These are phyloP conservation scores for Solenodon paradoxus DNA, from an alignment of 2,113 vertebrate genomes.

Conservation along the genomic window DNA sequence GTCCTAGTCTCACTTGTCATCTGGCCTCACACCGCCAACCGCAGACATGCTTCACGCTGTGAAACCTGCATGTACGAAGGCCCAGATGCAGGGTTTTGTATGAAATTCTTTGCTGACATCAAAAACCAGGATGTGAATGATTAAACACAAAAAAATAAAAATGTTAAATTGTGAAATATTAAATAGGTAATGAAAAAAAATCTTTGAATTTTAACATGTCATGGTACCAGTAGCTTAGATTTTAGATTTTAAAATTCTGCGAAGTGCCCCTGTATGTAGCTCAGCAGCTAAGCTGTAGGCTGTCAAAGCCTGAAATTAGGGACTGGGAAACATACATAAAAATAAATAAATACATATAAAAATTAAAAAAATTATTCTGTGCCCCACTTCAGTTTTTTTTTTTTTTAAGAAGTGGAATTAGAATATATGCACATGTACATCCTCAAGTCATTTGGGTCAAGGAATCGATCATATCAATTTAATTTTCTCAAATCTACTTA, in stretches of 20 bases:
- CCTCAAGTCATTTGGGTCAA: background rate
- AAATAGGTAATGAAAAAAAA: background rate
- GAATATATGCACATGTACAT: background rate
- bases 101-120: background rate
- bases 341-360: too few relatives aligned
- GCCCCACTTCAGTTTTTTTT: too few relatives aligned
- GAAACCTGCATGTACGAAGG: too few relatives aligned
- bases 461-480: background rate
- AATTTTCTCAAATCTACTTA: background rate
- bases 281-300: too few relatives aligned
- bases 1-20: too few relatives aligned
- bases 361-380: constrained; percentile 13
- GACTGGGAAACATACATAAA: too few relatives aligned
- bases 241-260: too few relatives aligned
- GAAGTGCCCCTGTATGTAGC: too few relatives aligned
- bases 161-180: background rate
- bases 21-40: too few relatives aligned
- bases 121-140: background rate
- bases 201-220: background rate
- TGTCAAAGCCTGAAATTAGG: too few relatives aligned
- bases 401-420: background rate
- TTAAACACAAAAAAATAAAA: background rate
- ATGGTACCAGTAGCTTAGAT: background rate
- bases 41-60: too few relatives aligned
- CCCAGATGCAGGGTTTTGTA: background rate